Percentiles rank a stretch among this genome's conserved stretches.
phyloP scores from a whole-genome alignment of 2,113 vertebrate species.

The Perca fluviatilis region DNA sequence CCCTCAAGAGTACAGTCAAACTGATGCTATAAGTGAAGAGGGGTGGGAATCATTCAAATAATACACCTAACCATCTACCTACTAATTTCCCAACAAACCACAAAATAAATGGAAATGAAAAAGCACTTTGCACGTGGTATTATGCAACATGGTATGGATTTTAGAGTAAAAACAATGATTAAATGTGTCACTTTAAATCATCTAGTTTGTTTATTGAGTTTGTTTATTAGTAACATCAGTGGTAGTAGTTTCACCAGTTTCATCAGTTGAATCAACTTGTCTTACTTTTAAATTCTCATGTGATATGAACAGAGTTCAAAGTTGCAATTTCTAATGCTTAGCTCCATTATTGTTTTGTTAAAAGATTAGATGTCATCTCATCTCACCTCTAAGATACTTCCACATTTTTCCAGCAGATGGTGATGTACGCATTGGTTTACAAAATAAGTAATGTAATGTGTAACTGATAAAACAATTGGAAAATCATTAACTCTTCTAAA shows the following conservation, averaged over 20 bases:
- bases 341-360: not conserved
- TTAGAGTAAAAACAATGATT: not conserved
- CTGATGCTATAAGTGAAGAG: not conserved
- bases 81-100: not conserved
- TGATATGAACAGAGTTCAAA: not conserved
- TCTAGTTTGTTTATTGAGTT: not conserved
- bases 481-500: not conserved
- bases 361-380: not conserved
- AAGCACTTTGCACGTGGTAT: no score
- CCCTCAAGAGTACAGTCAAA: not conserved
- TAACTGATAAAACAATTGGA: not conserved
- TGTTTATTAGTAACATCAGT: not conserved
- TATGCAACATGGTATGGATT: no score
- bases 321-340: not conserved
- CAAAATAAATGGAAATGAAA: not conserved
- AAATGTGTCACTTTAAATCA: not conserved
- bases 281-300: not conserved
- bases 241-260: not conserved
- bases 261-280: not conserved
- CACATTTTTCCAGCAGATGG: slow-evolving; percentile 28
- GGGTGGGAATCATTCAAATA: not conserved
- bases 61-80: not conserved
- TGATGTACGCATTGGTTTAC: not conserved
- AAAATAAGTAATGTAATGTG: not conserved
- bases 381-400: not conserved